Evolutionary conservation across 2,797 vertebrate genomes (phyloP).

Genomic region (Sebastes steindachneri): DNA sequence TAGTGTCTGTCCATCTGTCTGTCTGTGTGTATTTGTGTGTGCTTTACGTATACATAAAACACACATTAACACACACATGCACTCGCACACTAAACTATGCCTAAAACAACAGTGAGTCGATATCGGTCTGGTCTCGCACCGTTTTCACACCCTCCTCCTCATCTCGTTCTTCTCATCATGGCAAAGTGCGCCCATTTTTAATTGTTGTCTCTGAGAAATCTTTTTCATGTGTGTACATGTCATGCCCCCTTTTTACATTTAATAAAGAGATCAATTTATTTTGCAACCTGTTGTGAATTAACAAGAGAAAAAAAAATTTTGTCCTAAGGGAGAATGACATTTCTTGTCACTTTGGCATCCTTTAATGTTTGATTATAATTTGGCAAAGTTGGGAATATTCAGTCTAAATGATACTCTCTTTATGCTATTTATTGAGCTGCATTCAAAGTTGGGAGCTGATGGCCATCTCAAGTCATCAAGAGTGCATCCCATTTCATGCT

Average conservation of each 20-base stretch:
- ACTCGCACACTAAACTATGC: slow-evolving; percentile 74
- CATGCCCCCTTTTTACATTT: slow-evolving; percentile 4
- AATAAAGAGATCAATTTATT: slow-evolving; percentile 13
- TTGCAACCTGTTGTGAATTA: slow-evolving; percentile 36
- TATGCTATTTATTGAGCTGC: slow-evolving; percentile 15
- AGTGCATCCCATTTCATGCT: slow-evolving; percentile 52
- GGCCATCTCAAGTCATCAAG: slow-evolving; percentile 37
- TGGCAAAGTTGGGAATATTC: slow-evolving; percentile 6
- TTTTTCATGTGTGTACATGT: slow-evolving; percentile 17
- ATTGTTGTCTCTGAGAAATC: slow-evolving; percentile 56
- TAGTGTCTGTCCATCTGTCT: slow-evolving; percentile 88
- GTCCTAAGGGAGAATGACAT: slow-evolving; percentile 15
- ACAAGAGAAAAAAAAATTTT: neutral
- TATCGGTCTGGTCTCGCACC: slow-evolving; percentile 56
- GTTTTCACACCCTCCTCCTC: slow-evolving; percentile 45
- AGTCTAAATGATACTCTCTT: neutral
- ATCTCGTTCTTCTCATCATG: slow-evolving; percentile 42
- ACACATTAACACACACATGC: slow-evolving; percentile 84
- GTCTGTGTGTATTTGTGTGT: slow-evolving; percentile 87
- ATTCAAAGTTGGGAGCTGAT: slow-evolving; percentile 21
- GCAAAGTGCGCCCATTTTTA: slow-evolving; percentile 65
- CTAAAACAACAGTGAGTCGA: slow-evolving; percentile 53
- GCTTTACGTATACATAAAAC: slow-evolving; percentile 85
- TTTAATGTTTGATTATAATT: slow-evolving; percentile 10
- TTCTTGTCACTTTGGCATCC: neutral